Base-by-base conservation (phyloP, 1,140 invertebrate genomes). In the Tetranychus urticae region DNA sequence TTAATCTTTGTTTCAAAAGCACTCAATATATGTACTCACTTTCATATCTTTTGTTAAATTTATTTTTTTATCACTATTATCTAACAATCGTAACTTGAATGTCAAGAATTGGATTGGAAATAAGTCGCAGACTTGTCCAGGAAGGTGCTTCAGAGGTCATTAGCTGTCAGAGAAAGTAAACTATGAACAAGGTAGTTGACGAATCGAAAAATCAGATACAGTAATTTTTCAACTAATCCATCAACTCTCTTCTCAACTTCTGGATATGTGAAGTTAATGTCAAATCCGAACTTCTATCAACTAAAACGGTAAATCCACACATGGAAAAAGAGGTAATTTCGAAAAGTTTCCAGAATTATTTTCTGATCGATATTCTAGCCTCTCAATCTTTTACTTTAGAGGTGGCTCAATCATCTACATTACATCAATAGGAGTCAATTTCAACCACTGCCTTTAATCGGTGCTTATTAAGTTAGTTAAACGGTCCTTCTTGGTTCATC, bases 201-300 rank as follows among this genome's bases (percentile, higher is more conserved):
- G 50, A 63, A 31, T 64, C 75, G 33, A 67, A 68, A 62, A 56
- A 62, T 10, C 64, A 72, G 55, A 67, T 68, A 50, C 50, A 56
- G 7, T 35, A 6, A 13, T 56, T 56, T 8, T 10, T 35, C 4
- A 55, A 2, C 54, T 23, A 23, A 23, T 23, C 23, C 23, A 23
- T 23, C 0, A 31, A 23, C 12, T 5, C 3, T 33, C 3, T 12
- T 23, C 33, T 31, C 2, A n/a, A n/a, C 23, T 3, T 36, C 34
- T 91, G 97, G 79, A 88, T 97, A 70, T 93, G 97, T 76, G 89
- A 97, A 63, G 76, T 87, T 1, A 97, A 97, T 78, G 84, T 97
- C 0, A 96, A 94, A 76, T 76, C 81, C 60, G 79, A 86, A 3
- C 96, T 84, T 74, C 71, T 94, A 57, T 69, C 97, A 39, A 82